A percentile compares a stretch with the other conserved stretches of the same genome.
These are phyloP conservation scores for Spilogale gracilis DNA, from an alignment of 2,113 vertebrate species.

Conservation along the genomic window DNA sequence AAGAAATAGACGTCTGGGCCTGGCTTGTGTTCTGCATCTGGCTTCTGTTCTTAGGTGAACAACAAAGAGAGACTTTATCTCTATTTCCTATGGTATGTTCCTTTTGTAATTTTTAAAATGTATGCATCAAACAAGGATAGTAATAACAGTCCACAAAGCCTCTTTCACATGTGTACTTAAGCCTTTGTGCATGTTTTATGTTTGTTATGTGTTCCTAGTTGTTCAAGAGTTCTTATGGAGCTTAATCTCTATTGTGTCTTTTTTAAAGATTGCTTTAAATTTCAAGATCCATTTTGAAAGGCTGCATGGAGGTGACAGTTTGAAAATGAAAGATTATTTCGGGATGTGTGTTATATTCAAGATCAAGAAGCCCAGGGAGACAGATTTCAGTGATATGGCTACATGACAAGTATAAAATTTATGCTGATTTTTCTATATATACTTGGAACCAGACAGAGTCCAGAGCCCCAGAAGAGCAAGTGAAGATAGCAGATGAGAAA, in stretches of 20 bases:
- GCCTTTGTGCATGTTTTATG: background rate
- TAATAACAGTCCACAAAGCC: background rate
- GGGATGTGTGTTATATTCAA: background rate
- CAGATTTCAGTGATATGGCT: background rate
- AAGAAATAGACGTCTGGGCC: background rate
- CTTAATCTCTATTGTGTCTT: background rate
- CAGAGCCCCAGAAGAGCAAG: background rate
- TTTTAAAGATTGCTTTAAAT: slow-evolving; percentile 52
- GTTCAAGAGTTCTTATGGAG: background rate
- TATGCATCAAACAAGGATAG: background rate
- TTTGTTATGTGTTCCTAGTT: background rate
- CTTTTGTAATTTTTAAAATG: background rate
- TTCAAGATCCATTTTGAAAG: slow-evolving; percentile 60
- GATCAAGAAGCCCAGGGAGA: slow-evolving; percentile 6
- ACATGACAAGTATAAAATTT: background rate
- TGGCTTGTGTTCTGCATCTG: slow-evolving; percentile 27
- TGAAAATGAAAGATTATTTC: slow-evolving; percentile 41
- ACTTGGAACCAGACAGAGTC: background rate
- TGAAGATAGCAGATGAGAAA: background rate
- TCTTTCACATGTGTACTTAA: slow-evolving; percentile 16
- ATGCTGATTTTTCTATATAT: background rate
- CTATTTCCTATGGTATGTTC: slow-evolving; percentile 30
- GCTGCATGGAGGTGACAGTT: background rate
- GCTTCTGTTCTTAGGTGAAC: background rate
- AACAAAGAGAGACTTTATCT: background rate